Percentiles rank a stretch among this genome's conserved stretches.
These are phyloP conservation scores for Cheilosia soror DNA, from an alignment of 2,888 invertebrate species.

Conservation along the genomic window DNA sequence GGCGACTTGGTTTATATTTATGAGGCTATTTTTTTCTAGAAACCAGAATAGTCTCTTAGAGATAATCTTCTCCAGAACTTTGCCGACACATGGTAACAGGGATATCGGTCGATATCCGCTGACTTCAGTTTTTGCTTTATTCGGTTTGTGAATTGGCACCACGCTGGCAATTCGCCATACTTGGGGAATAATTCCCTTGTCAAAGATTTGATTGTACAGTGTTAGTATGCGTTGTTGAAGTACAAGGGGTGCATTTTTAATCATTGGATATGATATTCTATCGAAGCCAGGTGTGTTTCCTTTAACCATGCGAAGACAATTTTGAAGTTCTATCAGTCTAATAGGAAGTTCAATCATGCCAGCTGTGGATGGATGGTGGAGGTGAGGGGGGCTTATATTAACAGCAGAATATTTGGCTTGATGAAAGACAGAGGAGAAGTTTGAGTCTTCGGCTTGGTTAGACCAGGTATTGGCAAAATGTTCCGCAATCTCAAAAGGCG, in stretches of 20 bases:
- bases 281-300: background rate
- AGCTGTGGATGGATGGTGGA: background rate
- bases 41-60: constrained; percentile 3
- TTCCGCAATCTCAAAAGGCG: background rate
- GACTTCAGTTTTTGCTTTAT: background rate
- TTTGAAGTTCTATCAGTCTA: background rate
- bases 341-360: background rate
- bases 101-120: constrained; percentile 21
- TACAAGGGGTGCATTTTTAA: background rate
- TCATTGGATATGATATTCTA: constrained; percentile 2
- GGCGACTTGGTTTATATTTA: background rate
- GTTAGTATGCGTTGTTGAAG: background rate
- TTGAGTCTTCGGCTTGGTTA: background rate
- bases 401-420: background rate
- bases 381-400: background rate
- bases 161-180: background rate
- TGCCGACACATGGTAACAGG: background rate
- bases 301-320: background rate
- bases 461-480: constrained; percentile 22
- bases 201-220: constrained; percentile 5
- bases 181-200: constrained; percentile 4
- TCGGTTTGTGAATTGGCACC: background rate
- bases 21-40: background rate
- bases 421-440: background rate
- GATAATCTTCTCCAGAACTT: constrained; percentile 4